Evolutionary conservation across 1,140 invertebrate genomes (phyloP).

Genomic region (Cylas formicarius): DNA sequence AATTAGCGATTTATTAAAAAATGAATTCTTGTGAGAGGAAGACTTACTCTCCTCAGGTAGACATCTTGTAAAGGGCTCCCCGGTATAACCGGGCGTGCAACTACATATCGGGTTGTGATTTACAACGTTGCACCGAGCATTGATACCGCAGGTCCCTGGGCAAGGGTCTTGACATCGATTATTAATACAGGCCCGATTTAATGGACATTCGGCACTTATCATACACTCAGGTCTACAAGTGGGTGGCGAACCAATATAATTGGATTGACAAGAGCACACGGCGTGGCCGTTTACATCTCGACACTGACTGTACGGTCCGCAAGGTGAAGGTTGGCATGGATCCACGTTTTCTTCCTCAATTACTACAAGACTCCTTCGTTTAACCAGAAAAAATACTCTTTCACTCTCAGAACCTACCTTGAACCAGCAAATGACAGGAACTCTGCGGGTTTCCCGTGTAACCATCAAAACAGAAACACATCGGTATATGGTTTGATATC

Average conservation of each 20-base stretch:
- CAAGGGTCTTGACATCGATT: conserved; percentile 58
- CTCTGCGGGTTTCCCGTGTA: conserved; percentile 62
- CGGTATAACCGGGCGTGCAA: conserved; percentile 57
- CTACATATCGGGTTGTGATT: conserved; percentile 61
- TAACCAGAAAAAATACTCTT: conserved; percentile 3
- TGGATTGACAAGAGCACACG: conserved; percentile 56
- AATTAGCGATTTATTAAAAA: conserved; percentile 1
- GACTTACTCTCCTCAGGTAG: conserved; percentile 48
- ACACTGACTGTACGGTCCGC: conserved; percentile 63
- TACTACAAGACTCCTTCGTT: conserved; percentile 36
- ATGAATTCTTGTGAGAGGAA: not conserved
- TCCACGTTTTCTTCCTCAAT: conserved; percentile 45
- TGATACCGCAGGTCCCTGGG: conserved; percentile 55
- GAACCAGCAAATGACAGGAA: conserved; percentile 51
- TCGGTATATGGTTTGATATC: conserved; percentile 69
- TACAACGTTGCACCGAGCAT: conserved; percentile 62
- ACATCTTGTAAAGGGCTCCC: conserved; percentile 69
- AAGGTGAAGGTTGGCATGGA: conserved; percentile 63
- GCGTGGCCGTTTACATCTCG: conserved; percentile 49
- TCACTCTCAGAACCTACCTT: conserved; percentile 41
- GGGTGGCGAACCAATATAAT: conserved; percentile 54
- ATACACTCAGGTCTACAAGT: conserved; percentile 58
- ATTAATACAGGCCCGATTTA: conserved; percentile 52
- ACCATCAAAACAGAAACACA: conserved; percentile 55
- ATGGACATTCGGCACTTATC: conserved; percentile 52